phyloP scores from a whole-genome alignment of 2,113 vertebrate species.

The Entomyzon cyanotis region DNA sequence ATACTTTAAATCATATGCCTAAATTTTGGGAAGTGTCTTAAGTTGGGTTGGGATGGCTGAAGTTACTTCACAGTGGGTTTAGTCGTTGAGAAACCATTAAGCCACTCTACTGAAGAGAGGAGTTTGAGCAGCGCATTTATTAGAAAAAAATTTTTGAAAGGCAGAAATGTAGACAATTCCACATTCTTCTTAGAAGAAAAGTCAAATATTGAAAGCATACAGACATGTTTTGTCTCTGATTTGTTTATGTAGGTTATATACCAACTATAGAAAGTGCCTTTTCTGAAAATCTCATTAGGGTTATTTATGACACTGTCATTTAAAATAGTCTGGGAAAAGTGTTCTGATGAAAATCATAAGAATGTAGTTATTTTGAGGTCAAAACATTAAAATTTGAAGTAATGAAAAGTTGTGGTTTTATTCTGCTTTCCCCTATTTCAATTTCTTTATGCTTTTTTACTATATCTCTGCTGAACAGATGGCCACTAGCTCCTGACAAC shows the following conservation, averaged over 20 bases:
- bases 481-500: background rate
- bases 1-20: background rate
- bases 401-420: background rate
- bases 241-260: background rate
- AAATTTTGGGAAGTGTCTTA: background rate
- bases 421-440: background rate
- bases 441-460: conserved; percentile 16
- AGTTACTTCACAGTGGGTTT: background rate
- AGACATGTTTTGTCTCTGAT: background rate
- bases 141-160: background rate
- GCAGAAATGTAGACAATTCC: background rate
- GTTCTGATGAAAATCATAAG: background rate
- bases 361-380: background rate
- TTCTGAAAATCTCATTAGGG: background rate
- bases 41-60: background rate
- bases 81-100: background rate
- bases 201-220: background rate
- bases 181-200: background rate
- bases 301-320: background rate
- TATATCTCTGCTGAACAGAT: conserved; percentile 33
- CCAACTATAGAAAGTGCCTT: background rate
- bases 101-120: background rate
- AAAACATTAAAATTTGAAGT: background rate
- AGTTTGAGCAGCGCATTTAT: background rate
- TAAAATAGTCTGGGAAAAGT: background rate